phyloP scores from a whole-genome alignment of 1,140 invertebrate species.

The Asobara japonica region DNA sequence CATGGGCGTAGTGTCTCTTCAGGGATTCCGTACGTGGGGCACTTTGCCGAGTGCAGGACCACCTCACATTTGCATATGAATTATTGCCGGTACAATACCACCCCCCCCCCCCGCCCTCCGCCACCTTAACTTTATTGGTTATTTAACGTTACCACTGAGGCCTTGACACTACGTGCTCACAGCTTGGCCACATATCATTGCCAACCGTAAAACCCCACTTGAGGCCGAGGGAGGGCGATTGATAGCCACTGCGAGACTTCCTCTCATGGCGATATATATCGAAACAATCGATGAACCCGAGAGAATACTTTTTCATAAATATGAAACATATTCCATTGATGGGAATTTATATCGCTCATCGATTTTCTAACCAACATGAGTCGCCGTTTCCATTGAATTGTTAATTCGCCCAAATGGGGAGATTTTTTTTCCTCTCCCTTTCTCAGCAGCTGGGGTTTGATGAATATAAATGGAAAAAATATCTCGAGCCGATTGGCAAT shows the following conservation, averaged over 20 bases:
- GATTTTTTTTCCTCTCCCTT: too few species aligned
- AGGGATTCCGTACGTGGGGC: slow-evolving; percentile 4
- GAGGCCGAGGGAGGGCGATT: not conserved
- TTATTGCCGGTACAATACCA: slow-evolving; percentile 21
- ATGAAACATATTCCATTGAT: not conserved
- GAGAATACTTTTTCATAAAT: not conserved
- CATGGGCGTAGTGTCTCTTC: not conserved
- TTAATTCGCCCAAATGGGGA: too few species aligned
- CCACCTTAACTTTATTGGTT: slow-evolving; percentile 36
- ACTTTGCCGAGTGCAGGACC: not conserved
- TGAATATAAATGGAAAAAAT: too few species aligned
- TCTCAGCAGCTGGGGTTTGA: too few species aligned
- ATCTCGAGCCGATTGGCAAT: too few species aligned
- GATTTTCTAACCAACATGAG: not conserved
- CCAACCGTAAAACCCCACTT: not conserved
- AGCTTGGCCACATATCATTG: not conserved
- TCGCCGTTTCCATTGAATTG: too few species aligned
- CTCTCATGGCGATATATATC: slow-evolving; percentile 3
- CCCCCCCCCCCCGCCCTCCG: too few species aligned
- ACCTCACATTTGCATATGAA: slow-evolving; percentile 32
- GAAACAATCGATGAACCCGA: slow-evolving; percentile 6
- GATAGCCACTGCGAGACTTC: not conserved
- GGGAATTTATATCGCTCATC: not conserved
- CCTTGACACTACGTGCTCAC: slow-evolving; percentile 5
- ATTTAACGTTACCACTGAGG: slow-evolving; percentile 29